Conservation (phyloP, 2,797 vertebrate species). For the Sebastes oblongus region DNA sequence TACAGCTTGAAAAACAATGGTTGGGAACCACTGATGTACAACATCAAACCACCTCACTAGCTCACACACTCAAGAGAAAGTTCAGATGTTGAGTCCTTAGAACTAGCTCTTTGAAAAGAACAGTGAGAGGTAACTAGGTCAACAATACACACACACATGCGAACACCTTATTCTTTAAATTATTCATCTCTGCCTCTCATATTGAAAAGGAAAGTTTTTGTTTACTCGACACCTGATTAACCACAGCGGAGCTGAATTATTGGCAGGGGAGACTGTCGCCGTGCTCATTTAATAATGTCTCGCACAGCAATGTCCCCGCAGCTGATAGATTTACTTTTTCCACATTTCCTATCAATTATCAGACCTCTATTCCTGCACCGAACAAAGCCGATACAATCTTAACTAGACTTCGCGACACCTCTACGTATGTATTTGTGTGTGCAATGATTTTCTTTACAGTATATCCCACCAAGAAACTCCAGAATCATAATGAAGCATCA, state of each 20-base stretch:
- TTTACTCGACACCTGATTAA: conserved; percentile 67
- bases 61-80: neutral
- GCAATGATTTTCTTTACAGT: neutral
- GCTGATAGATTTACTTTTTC: conserved; percentile 7
- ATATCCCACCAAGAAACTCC: neutral
- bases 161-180: conserved; percentile 59
- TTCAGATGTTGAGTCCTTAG: conserved; percentile 16
- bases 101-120: conserved; percentile 45
- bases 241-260: conserved; percentile 35
- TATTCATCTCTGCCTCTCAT: conserved; percentile 52
- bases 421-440: neutral
- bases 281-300: conserved; percentile 36
- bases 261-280: conserved; percentile 37
- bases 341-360: conserved; percentile 20
- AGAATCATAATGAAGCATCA: neutral
- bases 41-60: neutral
- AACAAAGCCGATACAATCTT: neutral
- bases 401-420: neutral
- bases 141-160: conserved; percentile 25
- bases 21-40: neutral
- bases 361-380: neutral
- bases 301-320: conserved; percentile 8
- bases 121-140: conserved; percentile 61
- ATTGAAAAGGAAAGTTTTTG: conserved; percentile 60
- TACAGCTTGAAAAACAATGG: neutral